These are phyloP conservation scores for Hiodon alosoides DNA, from an alignment of 2,113 vertebrate species.

Conservation along the genomic window DNA sequence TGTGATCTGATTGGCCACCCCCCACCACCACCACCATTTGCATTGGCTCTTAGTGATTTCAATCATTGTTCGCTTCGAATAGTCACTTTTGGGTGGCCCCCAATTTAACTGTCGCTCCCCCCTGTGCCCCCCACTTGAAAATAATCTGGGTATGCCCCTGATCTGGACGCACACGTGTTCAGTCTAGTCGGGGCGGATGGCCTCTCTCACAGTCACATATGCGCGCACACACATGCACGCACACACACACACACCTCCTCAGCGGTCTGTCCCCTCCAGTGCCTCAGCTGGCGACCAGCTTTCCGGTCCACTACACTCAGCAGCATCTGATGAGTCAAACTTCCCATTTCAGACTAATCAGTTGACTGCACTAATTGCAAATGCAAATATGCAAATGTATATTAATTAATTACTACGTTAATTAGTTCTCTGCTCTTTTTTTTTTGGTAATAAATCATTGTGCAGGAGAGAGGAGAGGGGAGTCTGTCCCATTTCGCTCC, in stretches of 20 bases:
- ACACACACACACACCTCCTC: slow-evolving; percentile 25
- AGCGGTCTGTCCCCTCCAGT: slow-evolving; percentile 40
- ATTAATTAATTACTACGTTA: slow-evolving; percentile 99
- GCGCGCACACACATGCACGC: slow-evolving; percentile 25
- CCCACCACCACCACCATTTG: not conserved
- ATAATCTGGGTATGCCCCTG: no score
- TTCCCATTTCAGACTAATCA: slow-evolving; percentile 99
- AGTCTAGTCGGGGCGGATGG: no score
- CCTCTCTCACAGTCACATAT: slow-evolving; percentile 22
- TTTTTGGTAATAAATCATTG: slow-evolving; percentile 97
- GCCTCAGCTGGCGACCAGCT: slow-evolving; percentile 89
- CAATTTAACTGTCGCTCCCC: no score
- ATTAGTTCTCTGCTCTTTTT: slow-evolving; percentile 98
- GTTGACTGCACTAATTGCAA: slow-evolving; percentile 99
- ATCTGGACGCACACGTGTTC: no score
- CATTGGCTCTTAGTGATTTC: no score
- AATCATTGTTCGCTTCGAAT: no score
- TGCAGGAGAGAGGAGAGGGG: slow-evolving; percentile 84
- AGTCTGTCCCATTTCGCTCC: slow-evolving; percentile 74
- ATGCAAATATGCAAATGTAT: slow-evolving; percentile 99
- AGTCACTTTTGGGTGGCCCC: no score
- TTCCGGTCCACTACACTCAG: slow-evolving; percentile 87
- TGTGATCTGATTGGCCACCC: not conserved
- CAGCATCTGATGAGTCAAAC: slow-evolving; percentile 98
- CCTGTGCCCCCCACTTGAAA: no score